Evolutionary conservation across 2,797 vertebrate species (phyloP).

Genomic region (Perodicticus potto): DNA sequence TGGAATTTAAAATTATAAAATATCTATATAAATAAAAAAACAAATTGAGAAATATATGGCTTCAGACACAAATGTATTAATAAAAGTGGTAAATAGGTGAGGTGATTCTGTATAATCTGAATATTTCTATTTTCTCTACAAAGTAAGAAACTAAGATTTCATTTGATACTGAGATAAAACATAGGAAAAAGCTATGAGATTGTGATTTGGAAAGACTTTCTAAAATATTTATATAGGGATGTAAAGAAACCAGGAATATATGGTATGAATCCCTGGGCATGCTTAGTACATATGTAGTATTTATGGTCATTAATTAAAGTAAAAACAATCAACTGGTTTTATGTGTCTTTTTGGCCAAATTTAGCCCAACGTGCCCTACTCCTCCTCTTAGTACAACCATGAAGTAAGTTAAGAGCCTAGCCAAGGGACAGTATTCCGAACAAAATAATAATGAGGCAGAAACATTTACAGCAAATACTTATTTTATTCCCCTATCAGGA

Average conservation of each 20-base stretch:
- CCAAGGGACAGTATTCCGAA: too few species aligned
- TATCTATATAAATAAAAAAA: too few species aligned
- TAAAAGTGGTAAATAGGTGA: too few species aligned
- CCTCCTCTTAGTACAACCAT: background rate
- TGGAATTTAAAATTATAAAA: too few species aligned
- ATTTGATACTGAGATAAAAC: too few species aligned
- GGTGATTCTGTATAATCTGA: too few species aligned
- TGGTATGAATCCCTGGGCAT: background rate
- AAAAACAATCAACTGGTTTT: background rate
- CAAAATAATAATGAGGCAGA: background rate
- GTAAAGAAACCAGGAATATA: background rate
- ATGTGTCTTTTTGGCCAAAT: background rate
- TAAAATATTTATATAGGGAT: background rate
- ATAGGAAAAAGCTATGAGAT: background rate
- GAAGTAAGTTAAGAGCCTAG: background rate
- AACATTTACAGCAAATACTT: background rate
- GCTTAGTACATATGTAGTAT: rapidly evolving
- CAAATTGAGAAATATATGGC: too few species aligned
- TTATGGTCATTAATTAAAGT: background rate
- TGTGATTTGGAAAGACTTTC: background rate
- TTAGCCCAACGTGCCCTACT: too few species aligned
- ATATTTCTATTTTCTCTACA: too few species aligned
- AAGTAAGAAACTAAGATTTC: too few species aligned
- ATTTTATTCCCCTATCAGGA: background rate
- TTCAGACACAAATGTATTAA: too few species aligned